Conservation (phyloP, 2,797 vertebrate species). For the Chelon auratus region DNA sequence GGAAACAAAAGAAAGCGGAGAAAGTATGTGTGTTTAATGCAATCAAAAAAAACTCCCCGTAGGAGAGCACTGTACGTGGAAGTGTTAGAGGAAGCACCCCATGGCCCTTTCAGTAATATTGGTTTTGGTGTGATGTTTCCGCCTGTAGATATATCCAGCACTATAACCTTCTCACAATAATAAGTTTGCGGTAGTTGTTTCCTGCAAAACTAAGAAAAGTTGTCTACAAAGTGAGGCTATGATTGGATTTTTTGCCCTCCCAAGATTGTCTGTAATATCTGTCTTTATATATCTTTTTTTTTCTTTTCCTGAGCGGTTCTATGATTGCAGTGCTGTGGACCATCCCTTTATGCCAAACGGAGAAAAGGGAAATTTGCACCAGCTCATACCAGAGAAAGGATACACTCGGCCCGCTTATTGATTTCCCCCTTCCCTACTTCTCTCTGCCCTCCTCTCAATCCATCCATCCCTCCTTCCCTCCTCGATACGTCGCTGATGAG, state of each 20-base stretch:
- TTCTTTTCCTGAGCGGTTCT: constrained; percentile 18
- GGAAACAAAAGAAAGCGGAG: constrained; percentile 34
- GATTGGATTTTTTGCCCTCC: constrained; percentile 64
- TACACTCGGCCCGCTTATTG: constrained; percentile 77
- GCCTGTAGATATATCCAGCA: constrained; percentile 24
- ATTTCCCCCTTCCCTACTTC: constrained; percentile 66
- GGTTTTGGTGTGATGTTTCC: constrained; percentile 43
- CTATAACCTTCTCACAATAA: constrained; percentile 26
- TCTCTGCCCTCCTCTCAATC: constrained; percentile 32
- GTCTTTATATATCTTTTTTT: constrained; percentile 37
- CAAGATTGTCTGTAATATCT: constrained; percentile 45
- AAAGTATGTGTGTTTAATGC: constrained; percentile 46
- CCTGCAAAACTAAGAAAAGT: constrained; percentile 41
- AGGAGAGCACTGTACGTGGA: constrained; percentile 21
- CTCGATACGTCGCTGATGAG: constrained; percentile 67
- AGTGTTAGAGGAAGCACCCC: constrained; percentile 24
- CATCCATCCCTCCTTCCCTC: constrained; percentile 54
- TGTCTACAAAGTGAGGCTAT: constrained; percentile 6
- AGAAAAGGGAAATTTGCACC: constrained; percentile 55
- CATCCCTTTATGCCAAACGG: constrained; percentile 43
- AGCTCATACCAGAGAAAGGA: constrained; percentile 60
- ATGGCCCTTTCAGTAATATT: constrained; percentile 34
- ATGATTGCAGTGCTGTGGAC: constrained; percentile 62
- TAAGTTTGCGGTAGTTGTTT: constrained; percentile 41
- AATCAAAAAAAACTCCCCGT: constrained; percentile 33